These are phyloP conservation scores for Python bivittatus DNA, from an alignment of 2,113 vertebrate species.

Conservation along the genomic window DNA sequence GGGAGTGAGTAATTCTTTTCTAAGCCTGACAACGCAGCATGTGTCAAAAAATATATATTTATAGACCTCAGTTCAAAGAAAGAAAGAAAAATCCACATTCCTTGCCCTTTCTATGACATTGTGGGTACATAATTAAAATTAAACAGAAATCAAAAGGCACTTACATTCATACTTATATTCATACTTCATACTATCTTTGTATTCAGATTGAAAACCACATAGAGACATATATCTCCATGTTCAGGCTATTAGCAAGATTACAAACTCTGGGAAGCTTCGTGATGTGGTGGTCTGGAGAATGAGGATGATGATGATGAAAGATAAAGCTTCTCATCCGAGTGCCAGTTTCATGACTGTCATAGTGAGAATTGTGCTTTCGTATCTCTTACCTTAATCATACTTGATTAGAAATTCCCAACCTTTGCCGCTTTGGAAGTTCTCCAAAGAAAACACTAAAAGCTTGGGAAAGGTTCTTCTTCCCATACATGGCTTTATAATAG, in stretches of 20 bases:
- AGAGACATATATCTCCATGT: neutral
- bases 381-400: neutral
- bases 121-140: constrained; percentile 37
- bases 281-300: neutral
- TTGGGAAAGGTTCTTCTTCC: neutral
- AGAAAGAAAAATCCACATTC: constrained; percentile 66
- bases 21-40: constrained; percentile 65
- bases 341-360: neutral
- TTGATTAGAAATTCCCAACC: neutral
- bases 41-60: constrained; percentile 57
- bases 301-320: neutral
- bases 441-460: neutral
- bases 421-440: neutral
- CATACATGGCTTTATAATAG: neutral
- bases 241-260: neutral
- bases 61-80: constrained; percentile 64
- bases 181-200: constrained; percentile 11
- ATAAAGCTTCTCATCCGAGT: neutral
- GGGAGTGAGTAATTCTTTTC: constrained; percentile 40
- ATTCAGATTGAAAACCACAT: constrained; percentile 7
- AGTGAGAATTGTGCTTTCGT: neutral
- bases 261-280: neutral
- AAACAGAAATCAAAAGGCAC: constrained; percentile 17
- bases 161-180: constrained; percentile 23
- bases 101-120: constrained; percentile 46